A percentile compares a stretch with the other conserved stretches of the same genome.
Evolutionary conservation across 1,140 invertebrate species (phyloP).

Genomic region (Metaphire vulgaris): DNA sequence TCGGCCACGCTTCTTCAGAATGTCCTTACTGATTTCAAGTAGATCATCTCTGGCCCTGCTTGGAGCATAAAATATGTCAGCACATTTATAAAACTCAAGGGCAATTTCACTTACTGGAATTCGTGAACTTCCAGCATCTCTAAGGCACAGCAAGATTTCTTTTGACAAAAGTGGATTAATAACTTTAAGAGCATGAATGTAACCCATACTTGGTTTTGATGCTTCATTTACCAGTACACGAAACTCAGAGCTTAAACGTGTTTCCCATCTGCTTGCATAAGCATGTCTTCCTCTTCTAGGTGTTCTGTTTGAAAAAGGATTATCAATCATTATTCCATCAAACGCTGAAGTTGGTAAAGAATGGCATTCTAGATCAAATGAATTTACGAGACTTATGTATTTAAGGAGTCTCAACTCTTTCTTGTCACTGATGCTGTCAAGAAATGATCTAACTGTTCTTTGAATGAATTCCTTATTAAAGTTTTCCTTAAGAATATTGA

Average conservation of each 20-base stretch:
- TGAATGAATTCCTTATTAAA: slow-evolving; percentile 34
- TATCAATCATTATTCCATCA: slow-evolving; percentile 29
- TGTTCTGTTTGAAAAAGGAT: neutral
- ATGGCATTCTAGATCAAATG: slow-evolving; percentile 33
- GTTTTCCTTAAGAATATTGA: slow-evolving; percentile 37
- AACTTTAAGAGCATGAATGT: slow-evolving; percentile 28
- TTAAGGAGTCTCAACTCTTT: slow-evolving; percentile 33
- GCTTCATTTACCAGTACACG: slow-evolving; percentile 33
- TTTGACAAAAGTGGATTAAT: slow-evolving; percentile 30
- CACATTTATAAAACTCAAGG: slow-evolving; percentile 24
- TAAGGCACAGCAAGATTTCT: slow-evolving; percentile 31
- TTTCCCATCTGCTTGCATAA: slow-evolving; percentile 32
- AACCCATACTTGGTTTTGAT: slow-evolving; percentile 22
- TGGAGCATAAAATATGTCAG: slow-evolving; percentile 5
- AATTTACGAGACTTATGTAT: slow-evolving; percentile 34
- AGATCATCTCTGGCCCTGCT: slow-evolving; percentile 21
- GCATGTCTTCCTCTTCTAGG: neutral
- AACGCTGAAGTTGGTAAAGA: slow-evolving; percentile 32
- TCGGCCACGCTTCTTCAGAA: slow-evolving; percentile 31
- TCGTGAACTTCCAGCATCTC: slow-evolving; percentile 15
- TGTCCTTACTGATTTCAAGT: slow-evolving; percentile 31
- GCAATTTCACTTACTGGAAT: slow-evolving; percentile 30
- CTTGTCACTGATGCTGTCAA: slow-evolving; percentile 25
- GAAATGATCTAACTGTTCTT: slow-evolving; percentile 32
- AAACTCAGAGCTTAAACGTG: slow-evolving; percentile 29